Evolutionary conservation across 2,797 vertebrate species (phyloP).

Genomic region (Artibeus lituratus): DNA sequence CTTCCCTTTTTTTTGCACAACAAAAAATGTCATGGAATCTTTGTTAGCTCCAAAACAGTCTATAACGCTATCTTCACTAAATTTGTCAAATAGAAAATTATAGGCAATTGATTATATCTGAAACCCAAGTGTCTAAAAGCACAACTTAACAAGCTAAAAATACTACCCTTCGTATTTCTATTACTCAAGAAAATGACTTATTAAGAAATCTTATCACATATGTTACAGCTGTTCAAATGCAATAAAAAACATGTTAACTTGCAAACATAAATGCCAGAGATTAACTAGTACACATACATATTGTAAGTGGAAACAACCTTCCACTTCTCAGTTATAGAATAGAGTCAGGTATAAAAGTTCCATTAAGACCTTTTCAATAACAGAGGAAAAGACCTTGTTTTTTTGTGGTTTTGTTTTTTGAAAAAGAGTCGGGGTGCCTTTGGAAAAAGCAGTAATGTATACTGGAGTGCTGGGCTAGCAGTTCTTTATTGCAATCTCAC

Average conservation of each 20-base stretch:
- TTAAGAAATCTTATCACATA: constrained; percentile 68
- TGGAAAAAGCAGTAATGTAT: constrained; percentile 18
- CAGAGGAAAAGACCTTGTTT: neutral
- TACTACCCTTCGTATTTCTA: constrained; percentile 28
- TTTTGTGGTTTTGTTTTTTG: neutral
- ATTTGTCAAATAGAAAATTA: constrained; percentile 53
- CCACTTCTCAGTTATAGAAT: constrained; percentile 54
- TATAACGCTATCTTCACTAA: constrained; percentile 26
- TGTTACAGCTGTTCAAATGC: constrained; percentile 67
- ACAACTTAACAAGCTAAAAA: constrained; percentile 35
- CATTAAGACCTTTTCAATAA: constrained; percentile 30
- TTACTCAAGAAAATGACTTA: constrained; percentile 52
- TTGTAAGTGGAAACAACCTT: constrained; percentile 56
- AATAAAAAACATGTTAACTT: constrained; percentile 65
- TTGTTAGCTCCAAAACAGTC: constrained; percentile 3
- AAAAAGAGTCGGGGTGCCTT: neutral
- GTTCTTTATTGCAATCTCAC: neutral
- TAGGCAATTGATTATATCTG: constrained; percentile 36
- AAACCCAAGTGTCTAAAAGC: constrained; percentile 33
- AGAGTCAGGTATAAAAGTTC: constrained; percentile 28
- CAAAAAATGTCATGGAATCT: constrained; percentile 8
- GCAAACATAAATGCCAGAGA: constrained; percentile 70
- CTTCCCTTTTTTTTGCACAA: neutral
- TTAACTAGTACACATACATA: constrained; percentile 47
- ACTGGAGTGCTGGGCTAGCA: neutral